phyloP scores from a whole-genome alignment of 2,888 invertebrate genomes.

The Apamea monoglypha region DNA sequence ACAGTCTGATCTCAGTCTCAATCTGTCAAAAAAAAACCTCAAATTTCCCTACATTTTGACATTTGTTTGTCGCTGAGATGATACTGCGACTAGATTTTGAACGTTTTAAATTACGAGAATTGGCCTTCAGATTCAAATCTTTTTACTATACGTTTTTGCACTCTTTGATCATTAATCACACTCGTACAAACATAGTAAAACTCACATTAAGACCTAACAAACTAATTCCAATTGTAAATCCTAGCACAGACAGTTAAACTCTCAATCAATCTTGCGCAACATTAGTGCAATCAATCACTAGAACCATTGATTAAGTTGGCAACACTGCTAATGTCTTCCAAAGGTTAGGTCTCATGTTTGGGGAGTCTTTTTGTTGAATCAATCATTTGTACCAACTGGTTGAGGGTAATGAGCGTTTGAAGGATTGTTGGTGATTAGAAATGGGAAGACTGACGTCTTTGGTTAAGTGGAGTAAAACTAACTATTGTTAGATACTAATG shows the following conservation, averaged over 20 bases:
- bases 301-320: constrained; percentile 58
- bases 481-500: neutral
- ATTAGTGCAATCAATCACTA: constrained; percentile 54
- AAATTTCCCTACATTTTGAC: too few species aligned
- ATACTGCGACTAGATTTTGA: too few species aligned
- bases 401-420: constrained; percentile 37
- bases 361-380: constrained; percentile 45
- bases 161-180: constrained; percentile 6
- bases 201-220: constrained; percentile 33
- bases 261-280: constrained; percentile 54
- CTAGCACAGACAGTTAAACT: constrained; percentile 39
- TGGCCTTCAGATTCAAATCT: neutral
- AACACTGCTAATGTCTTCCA: constrained; percentile 50
- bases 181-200: constrained; percentile 26
- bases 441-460: constrained; percentile 7
- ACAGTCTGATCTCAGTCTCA: too few species aligned
- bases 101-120: too few species aligned
- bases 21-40: too few species aligned
- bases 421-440: constrained; percentile 30
- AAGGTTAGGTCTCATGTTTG: constrained; percentile 48
- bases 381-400: constrained; percentile 44
- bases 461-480: neutral
- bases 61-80: too few species aligned
- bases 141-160: neutral
- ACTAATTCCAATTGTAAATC: constrained; percentile 46